These are phyloP conservation scores for Melanostigma gelatinosum DNA, from an alignment of 2,113 vertebrate species.

Conservation along the genomic window DNA sequence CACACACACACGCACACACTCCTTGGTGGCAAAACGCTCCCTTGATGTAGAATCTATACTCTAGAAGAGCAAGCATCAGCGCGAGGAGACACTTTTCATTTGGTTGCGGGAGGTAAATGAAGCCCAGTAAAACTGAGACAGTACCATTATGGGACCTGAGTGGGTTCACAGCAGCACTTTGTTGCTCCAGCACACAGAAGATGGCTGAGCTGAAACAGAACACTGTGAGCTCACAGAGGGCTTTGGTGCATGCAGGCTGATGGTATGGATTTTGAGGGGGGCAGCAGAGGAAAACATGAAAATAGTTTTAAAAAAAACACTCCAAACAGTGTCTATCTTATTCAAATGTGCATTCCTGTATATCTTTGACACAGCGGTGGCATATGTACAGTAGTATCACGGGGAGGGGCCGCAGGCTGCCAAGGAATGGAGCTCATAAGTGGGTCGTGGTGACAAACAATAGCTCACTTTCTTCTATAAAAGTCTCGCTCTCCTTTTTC, in stretches of 20 bases:
- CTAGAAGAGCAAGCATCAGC: conserved; percentile 12
- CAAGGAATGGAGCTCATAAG: conserved; percentile 43
- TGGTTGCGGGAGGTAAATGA: conserved; percentile 9
- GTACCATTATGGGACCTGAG: conserved; percentile 1
- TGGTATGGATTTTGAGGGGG: conserved; percentile 16
- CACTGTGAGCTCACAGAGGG: not conserved
- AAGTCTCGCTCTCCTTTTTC: conserved; percentile 28
- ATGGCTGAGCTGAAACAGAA: not conserved
- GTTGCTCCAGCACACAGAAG: not conserved
- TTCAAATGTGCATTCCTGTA: not conserved
- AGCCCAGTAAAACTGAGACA: conserved; percentile 7
- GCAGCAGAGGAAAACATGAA: not conserved
- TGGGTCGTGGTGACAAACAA: conserved; percentile 54
- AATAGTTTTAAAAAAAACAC: not conserved
- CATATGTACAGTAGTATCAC: conserved; percentile 11
- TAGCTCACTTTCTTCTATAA: conserved; percentile 49
- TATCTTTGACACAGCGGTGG: not conserved
- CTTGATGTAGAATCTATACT: conserved; percentile 48
- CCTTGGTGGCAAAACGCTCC: conserved; percentile 23
- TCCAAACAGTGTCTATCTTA: not conserved
- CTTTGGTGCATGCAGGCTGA: not conserved
- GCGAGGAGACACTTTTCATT: conserved; percentile 30
- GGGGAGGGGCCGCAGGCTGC: conserved; percentile 14
- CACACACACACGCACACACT: conserved; percentile 23
- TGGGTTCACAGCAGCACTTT: conserved; percentile 1